Conservation (phyloP, 2,888 invertebrate species). For the Nineta flava region DNA sequence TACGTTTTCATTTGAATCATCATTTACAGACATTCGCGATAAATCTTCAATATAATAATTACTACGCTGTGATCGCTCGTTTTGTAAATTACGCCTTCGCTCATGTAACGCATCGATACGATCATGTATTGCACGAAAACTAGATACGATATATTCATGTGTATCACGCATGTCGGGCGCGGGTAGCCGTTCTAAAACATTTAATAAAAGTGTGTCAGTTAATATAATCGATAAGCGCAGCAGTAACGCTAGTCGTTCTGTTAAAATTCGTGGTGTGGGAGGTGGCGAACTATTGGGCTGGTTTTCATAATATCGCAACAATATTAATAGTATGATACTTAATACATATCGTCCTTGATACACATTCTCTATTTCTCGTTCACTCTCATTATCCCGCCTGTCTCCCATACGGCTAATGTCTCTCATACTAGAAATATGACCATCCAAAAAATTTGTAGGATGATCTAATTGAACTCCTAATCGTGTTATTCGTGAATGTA, state of each 20-base stretch:
- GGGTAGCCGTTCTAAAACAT: not conserved
- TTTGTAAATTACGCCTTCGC: not conserved
- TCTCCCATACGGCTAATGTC: too few relatives aligned
- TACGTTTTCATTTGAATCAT: not conserved
- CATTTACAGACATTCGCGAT: conserved; percentile 3
- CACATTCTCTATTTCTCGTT: not conserved
- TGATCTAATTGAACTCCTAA: not conserved
- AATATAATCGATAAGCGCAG: not conserved
- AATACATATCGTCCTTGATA: not conserved
- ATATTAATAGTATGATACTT: not conserved
- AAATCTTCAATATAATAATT: conserved; percentile 4
- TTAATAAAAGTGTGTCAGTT: conserved; percentile 2
- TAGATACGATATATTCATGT: not conserved
- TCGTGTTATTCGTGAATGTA: not conserved
- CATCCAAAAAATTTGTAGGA: not conserved
- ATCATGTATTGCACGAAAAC: not conserved
- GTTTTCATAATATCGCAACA: not conserved
- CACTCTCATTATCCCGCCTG: too few relatives aligned
- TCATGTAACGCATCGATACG: not conserved
- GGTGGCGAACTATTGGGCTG: too few relatives aligned
- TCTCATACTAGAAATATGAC: not conserved
- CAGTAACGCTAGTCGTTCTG: not conserved
- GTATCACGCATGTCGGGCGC: not conserved
- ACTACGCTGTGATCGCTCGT: not conserved
- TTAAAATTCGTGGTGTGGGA: not conserved